Evolutionary conservation across 2,888 invertebrate species (phyloP).

Genomic region (Drosophila prostipennis): DNA sequence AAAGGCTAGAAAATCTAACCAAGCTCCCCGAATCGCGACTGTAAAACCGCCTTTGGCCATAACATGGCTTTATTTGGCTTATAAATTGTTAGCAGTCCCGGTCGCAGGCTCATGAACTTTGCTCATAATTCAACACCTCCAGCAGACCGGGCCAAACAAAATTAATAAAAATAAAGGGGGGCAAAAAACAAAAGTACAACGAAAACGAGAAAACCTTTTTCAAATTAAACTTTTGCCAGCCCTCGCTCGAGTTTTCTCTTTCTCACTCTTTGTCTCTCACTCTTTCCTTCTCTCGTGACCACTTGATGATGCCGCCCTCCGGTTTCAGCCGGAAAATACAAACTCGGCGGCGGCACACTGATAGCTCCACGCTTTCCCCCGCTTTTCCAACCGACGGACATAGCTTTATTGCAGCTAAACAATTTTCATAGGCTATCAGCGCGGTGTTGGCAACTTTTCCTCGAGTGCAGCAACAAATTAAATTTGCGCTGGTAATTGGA

Average conservation of each 20-base stretch:
- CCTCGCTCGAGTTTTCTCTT: constrained; percentile 25
- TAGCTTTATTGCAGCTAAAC: constrained; percentile 76
- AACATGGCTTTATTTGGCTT: constrained; percentile 55
- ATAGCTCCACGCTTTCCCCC: constrained; percentile 20
- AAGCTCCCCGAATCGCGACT: constrained; percentile 43
- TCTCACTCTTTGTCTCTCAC: constrained; percentile 2
- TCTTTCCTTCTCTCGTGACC: constrained; percentile 53
- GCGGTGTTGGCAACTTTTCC: constrained; percentile 73
- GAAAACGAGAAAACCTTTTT: constrained; percentile 66
- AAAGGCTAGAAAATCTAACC: constrained; percentile 24
- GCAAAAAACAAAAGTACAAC: constrained; percentile 47
- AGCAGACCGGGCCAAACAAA: constrained; percentile 44
- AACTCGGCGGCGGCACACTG: constrained; percentile 43
- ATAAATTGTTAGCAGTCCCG: constrained; percentile 37
- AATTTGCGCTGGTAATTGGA: constrained; percentile 79
- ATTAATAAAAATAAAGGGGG: constrained; percentile 53
- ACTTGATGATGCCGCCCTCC: constrained; percentile 68
- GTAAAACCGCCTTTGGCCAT: constrained; percentile 62
- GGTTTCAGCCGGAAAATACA: constrained; percentile 35
- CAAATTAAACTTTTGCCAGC: constrained; percentile 75
- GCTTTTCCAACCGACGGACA: constrained; percentile 31
- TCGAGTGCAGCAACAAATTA: constrained; percentile 79
- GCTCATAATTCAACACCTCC: constrained; percentile 77
- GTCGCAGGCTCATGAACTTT: constrained; percentile 62
- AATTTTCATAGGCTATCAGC: constrained; percentile 78